Evolutionary conservation across 1,140 invertebrate genomes (phyloP).

Genomic region (Pentalonia nigronervosa): DNA sequence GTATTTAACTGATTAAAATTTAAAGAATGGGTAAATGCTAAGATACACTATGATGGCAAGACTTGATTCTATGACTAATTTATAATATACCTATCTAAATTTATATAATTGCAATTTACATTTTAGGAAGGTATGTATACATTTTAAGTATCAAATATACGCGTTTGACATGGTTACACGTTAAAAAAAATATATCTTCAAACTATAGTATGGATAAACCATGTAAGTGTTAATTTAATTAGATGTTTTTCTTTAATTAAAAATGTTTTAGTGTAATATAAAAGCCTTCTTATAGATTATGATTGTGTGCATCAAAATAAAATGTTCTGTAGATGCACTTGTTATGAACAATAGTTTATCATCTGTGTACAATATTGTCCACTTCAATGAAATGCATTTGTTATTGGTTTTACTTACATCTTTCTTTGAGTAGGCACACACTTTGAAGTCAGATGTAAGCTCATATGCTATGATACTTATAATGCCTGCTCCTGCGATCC

Average conservation of each 20-base stretch:
- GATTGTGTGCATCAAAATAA: background rate
- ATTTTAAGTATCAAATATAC: background rate
- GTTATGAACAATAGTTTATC: background rate
- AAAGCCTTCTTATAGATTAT: background rate
- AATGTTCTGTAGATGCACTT: background rate
- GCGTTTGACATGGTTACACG: background rate
- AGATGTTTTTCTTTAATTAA: background rate
- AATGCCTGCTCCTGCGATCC: conserved; percentile 12
- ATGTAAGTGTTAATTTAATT: background rate
- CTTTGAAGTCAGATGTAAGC: background rate
- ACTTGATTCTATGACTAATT: background rate
- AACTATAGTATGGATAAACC: background rate
- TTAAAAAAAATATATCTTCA: background rate
- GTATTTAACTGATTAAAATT: background rate
- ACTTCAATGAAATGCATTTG: background rate
- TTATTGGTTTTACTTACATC: background rate
- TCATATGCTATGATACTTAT: background rate
- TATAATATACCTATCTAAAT: background rate
- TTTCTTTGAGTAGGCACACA: background rate
- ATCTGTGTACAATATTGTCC: too few species aligned
- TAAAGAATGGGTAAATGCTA: background rate
- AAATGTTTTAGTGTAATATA: background rate
- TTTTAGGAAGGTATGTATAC: background rate
- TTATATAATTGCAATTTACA: background rate
- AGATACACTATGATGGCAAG: background rate